phyloP scores from a whole-genome alignment of 1,140 invertebrate species.

The Cardiocondyla obscurior region DNA sequence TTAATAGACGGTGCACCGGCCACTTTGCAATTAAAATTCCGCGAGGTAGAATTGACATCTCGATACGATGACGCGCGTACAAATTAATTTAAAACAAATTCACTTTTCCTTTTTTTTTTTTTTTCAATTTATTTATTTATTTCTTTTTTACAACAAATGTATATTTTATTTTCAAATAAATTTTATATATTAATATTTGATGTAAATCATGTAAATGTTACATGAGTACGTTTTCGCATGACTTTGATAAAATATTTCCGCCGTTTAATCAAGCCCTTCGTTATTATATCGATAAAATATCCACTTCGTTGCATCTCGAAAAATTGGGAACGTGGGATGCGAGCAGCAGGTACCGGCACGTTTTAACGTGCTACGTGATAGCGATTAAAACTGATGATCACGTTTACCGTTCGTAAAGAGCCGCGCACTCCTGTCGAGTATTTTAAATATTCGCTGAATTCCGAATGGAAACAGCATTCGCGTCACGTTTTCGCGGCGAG shows the following conservation, averaged over 20 bases:
- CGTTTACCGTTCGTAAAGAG: conserved; percentile 31
- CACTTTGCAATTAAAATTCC: neutral
- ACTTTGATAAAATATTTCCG: conserved; percentile 14
- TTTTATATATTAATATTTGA: neutral
- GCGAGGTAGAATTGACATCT: neutral
- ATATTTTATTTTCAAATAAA: neutral
- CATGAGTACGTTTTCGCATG: neutral
- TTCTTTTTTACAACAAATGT: neutral
- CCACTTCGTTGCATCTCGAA: neutral
- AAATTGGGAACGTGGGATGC: conserved; percentile 7
- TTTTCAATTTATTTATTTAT: neutral
- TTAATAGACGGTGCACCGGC: neutral
- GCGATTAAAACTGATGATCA: conserved; percentile 35
- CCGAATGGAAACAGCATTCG: neutral
- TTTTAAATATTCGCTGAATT: conserved; percentile 32
- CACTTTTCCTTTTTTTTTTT: neutral
- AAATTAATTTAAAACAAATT: neutral
- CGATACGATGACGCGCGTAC: no score
- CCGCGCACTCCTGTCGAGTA: neutral
- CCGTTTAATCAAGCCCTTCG: neutral
- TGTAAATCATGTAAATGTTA: neutral
- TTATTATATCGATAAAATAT: conserved; percentile 25
- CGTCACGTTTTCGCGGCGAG: neutral
- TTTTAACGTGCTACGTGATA: conserved; percentile 9
- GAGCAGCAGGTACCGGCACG: neutral